Base-by-base conservation (phyloP, 2,888 invertebrate genomes). In the Platycnemis pennipes region DNA sequence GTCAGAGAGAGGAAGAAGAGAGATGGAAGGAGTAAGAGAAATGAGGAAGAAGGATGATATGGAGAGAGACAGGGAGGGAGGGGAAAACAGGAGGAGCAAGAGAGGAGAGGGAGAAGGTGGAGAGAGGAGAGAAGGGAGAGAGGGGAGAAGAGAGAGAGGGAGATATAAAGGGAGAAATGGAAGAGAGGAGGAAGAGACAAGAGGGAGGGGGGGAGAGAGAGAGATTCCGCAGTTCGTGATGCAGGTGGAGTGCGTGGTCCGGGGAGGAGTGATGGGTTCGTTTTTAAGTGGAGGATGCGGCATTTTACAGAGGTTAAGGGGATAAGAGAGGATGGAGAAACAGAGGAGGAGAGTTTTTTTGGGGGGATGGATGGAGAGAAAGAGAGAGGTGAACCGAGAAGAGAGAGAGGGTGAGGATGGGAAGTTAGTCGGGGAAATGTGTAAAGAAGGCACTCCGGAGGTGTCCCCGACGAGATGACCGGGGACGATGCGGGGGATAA, bases 221-320 rank as follows among this genome's bases (percentile, higher is more conserved):
- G 31, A 77, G 31, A 11, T 16, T 26, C 13, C 4, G 37, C 63
- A 8, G 77, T 77, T 77, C 13, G 77, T 37, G 16, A 77, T 77
- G 77, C 77, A 37, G 37, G 77, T 11, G 37, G 37, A 37, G 77
- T 77, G 77, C 77, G 37, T 77, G 37, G 77, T 13, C 16, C 53
- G 19, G 44, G 63, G 26, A 91, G 87, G 46, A 0, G 19, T 63
- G 37, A 44, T 63, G 44, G 91, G 22, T 77, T 26, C 2, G 13
- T 77, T 77, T 77, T 77, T 77, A 77, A 77, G 77, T 77, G 77
- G 31, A 16, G 16, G 77, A 77, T 16, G 77, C 77, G 77, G 77
- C 77, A 77, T 77, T 77, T 77, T 77, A 37, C 77, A 77, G 77
- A 77, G 77, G 26, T 37, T 26, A 37, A 37, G 77, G 77, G n/a